Base-by-base conservation (phyloP, 2,888 invertebrate genomes). In the Plemyria rubiginata region DNA sequence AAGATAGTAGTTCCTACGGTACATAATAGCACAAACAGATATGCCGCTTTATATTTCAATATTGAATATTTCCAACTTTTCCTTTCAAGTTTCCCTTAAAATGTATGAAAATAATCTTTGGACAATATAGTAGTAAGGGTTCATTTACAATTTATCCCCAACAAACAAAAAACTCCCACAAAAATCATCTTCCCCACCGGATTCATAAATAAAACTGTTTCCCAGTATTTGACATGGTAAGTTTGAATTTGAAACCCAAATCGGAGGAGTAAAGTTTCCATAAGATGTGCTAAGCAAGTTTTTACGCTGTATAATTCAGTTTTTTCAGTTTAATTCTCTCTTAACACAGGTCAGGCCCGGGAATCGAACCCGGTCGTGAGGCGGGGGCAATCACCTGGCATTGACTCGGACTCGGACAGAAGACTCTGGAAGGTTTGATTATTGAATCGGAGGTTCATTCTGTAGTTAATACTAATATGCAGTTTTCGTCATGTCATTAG, bases 361-460 rank as follows among this genome's bases (percentile, higher is more conserved):
- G 75, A 73, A 53, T 71, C 77, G 75, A 81, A 83, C 79, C 74
- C 70, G 70, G 62, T 68, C 70, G 70, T 64, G 72, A 67, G 72
- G 70, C 66, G 70, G 67, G 71, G 72, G 80, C 78, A 71, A 67
- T 78, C 76, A 79, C 81, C 81, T 67, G 81, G 70, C 80, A 74
- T 76, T 81, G 53, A 60, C 64, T 54, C 16, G 11, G 16, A 45
- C 36, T 15, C 50, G 36, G 8, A 40, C 48, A n/a, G 49, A 49
- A 48, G 12, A 40, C 22, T 57, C 53, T 62, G 28, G 53, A 53
- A 53, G 16, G 29, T 16, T 54, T 43, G 9, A 32, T 6, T 12
- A 12, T 32, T n/a, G 13, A 49, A n/a, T 13, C 29, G 29, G n/a
- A 11, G 32, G 4, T 32, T 32, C 32, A 32, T 5, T 6, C 32